Conservation (phyloP, 37 sponge, comb jelly and placozoan genomes). For the Diacarnus erythraeanus region DNA sequence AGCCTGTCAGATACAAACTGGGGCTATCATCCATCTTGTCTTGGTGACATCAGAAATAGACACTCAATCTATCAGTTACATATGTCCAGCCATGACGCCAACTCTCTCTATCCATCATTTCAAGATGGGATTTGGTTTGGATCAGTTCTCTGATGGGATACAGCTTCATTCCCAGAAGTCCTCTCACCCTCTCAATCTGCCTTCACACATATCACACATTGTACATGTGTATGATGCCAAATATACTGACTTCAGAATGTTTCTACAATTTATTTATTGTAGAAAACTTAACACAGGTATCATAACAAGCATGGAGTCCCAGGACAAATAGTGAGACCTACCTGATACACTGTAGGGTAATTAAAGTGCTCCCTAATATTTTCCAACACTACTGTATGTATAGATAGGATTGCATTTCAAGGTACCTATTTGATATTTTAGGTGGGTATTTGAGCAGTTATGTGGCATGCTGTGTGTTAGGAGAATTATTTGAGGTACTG, state of each 20-base stretch:
- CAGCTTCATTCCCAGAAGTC: not conserved
- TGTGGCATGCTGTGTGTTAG: slow-evolving; percentile 15
- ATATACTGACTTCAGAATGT: not conserved
- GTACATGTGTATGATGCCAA: slow-evolving; percentile 39
- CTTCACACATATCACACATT: slow-evolving; percentile 36
- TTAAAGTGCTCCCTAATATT: too few relatives aligned
- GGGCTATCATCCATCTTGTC: slow-evolving; percentile 43
- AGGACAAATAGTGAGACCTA: too few relatives aligned
- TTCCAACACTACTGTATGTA: too few relatives aligned
- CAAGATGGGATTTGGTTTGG: slow-evolving; percentile 24
- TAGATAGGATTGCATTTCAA: too few relatives aligned
- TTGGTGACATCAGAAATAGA: not conserved
- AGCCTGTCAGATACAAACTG: slow-evolving; percentile 6
- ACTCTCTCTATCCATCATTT: slow-evolving; percentile 43
- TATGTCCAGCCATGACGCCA: slow-evolving; percentile 18
- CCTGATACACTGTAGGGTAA: too few relatives aligned
- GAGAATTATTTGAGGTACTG: slow-evolving; percentile 3
- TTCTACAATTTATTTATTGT: slow-evolving; percentile 23
- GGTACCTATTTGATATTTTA: not conserved
- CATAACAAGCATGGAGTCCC: too few relatives aligned
- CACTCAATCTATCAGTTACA: not conserved
- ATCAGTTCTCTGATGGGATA: slow-evolving; percentile 4
- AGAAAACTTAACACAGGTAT: too few relatives aligned
- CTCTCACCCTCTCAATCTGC: not conserved
- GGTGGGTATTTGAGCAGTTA: not conserved